These are phyloP conservation scores for Drosophila busckii DNA, from an alignment of 1,140 invertebrate genomes.

Conservation along the genomic window DNA sequence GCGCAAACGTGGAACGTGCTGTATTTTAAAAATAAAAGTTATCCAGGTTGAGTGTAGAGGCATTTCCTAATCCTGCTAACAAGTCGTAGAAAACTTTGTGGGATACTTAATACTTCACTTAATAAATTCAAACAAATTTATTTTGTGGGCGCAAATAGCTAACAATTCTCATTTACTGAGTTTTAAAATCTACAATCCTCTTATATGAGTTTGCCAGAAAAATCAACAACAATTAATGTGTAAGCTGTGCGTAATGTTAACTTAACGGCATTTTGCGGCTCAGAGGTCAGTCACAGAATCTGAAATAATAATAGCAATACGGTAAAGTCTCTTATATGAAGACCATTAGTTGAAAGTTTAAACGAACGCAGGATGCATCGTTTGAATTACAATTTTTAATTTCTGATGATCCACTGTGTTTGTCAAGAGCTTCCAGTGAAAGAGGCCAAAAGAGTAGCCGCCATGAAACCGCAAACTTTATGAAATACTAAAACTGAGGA, in stretches of 20 bases:
- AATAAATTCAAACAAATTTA: too few relatives aligned
- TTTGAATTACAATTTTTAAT: too few relatives aligned
- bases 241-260: slow-evolving; percentile 1
- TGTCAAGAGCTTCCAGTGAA: slow-evolving; percentile 4
- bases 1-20: slow-evolving; percentile 7
- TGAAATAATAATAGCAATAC: neutral
- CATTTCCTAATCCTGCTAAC: too few relatives aligned
- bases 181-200: neutral
- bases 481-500: slow-evolving; percentile 38
- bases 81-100: too few relatives aligned
- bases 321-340: too few relatives aligned
- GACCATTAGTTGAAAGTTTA: too few relatives aligned
- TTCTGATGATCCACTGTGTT: neutral
- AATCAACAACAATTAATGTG: slow-evolving; percentile 2
- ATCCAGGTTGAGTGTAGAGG: too few relatives aligned
- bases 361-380: too few relatives aligned
- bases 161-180: neutral
- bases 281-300: slow-evolving; percentile 24
- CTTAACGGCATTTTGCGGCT: slow-evolving; percentile 26
- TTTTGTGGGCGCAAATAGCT: too few relatives aligned
- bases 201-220: too few relatives aligned
- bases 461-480: slow-evolving; percentile 45
- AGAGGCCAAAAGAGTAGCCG: slow-evolving; percentile 1
- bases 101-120: too few relatives aligned
- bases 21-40: slow-evolving; percentile 69